phyloP scores from a whole-genome alignment of 2,888 invertebrate species.

The Drosophila neutralis region DNA sequence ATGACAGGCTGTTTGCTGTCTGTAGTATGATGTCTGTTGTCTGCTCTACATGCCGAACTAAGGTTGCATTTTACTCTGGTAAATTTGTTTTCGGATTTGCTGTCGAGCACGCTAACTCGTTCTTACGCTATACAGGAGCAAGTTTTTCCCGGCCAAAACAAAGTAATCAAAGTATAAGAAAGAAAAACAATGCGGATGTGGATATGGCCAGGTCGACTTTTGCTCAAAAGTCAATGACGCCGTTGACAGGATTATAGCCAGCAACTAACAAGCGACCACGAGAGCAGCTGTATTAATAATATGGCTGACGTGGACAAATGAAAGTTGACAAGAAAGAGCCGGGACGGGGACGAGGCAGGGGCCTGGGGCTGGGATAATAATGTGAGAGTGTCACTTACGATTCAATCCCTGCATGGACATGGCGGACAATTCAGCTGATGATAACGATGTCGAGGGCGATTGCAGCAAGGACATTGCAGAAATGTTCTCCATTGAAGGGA shows the following conservation, averaged over 20 bases:
- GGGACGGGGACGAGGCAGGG: neutral
- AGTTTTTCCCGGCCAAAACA: slow-evolving; percentile 61
- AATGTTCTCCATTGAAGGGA: slow-evolving; percentile 77
- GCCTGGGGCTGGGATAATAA: slow-evolving; percentile 39
- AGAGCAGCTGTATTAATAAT: slow-evolving; percentile 42
- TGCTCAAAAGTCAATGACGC: slow-evolving; percentile 25
- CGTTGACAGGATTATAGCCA: slow-evolving; percentile 55
- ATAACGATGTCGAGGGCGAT: slow-evolving; percentile 49
- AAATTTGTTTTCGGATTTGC: slow-evolving; percentile 42
- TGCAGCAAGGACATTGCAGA: slow-evolving; percentile 60
- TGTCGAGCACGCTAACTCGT: slow-evolving; percentile 36
- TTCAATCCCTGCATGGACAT: slow-evolving; percentile 83
- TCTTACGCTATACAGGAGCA: slow-evolving; percentile 54
- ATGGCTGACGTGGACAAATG: slow-evolving; percentile 15
- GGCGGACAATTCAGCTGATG: slow-evolving; percentile 72
- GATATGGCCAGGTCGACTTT: slow-evolving; percentile 22
- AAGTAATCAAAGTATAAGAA: slow-evolving; percentile 70
- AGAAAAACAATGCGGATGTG: slow-evolving; percentile 27
- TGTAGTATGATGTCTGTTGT: neutral
- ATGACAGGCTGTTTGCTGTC: slow-evolving; percentile 24
- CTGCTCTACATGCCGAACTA: slow-evolving; percentile 25
- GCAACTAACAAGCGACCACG: slow-evolving; percentile 47
- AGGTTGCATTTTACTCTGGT: slow-evolving; percentile 50
- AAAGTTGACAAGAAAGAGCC: neutral
- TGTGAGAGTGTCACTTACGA: slow-evolving; percentile 80